Percentiles rank a stretch among this genome's conserved stretches.
Conservation (phyloP, 2,113 vertebrate species). For the Spea bombifrons region DNA sequence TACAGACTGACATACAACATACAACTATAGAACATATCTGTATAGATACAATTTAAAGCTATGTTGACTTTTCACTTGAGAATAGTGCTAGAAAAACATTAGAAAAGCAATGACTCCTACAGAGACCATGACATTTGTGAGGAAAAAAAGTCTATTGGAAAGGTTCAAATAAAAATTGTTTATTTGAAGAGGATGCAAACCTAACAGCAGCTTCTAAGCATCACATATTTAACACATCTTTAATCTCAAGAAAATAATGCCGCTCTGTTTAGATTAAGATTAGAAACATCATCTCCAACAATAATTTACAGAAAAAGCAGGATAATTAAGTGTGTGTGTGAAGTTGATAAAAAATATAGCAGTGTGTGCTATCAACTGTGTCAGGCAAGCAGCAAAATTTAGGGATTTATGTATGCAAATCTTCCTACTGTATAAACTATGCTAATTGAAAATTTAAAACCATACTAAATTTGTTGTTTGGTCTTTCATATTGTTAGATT, state of each 20-base stretch:
- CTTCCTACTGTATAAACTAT: constrained; percentile 1
- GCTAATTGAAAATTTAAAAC: constrained; percentile 13
- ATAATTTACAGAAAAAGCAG: constrained; percentile 8
- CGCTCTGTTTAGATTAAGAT: constrained; percentile 6
- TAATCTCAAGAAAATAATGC: constrained; percentile 5
- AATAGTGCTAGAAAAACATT: no score
- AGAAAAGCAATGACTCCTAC: no score
- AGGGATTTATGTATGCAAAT: constrained; percentile 16
- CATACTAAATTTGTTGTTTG: neutral
- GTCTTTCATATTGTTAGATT: neutral
- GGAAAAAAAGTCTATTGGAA: neutral
- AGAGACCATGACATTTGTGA: neutral
- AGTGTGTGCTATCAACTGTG: constrained; percentile 20
- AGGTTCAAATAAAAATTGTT: neutral
- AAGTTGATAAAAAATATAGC: constrained; percentile 16
- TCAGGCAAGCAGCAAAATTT: constrained; percentile 14
- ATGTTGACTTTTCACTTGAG: no score
- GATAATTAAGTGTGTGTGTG: constrained; percentile 15
- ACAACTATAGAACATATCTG: no score
- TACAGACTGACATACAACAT: no score
- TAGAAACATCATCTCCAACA: constrained; percentile 7
- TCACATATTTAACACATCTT: neutral
- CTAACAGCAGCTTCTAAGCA: neutral
- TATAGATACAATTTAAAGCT: no score
- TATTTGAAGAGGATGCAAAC: neutral